Base-by-base conservation (phyloP, 1,140 invertebrate genomes). In the Aphaenogaster ashmeadi region DNA sequence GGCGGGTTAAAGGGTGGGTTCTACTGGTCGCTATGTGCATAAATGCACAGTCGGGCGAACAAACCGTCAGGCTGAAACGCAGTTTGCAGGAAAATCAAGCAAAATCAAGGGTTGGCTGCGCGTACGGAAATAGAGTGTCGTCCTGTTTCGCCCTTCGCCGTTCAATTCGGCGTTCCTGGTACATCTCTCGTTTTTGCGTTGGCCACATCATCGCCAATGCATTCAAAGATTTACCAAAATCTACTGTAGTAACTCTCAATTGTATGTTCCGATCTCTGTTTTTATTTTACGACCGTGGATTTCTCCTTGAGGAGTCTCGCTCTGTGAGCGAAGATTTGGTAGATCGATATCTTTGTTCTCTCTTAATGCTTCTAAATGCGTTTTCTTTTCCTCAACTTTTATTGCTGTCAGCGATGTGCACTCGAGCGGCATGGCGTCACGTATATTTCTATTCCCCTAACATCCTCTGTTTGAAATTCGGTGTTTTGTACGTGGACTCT, bases 21-120 rank as follows among this genome's bases (percentile, higher is more conserved):
- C 60, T 33, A 60, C 54, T 79, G 72, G 83, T 66, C 54, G 67
- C 41, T 69, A 36, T 77, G 71, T 58, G 89, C 89, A 90, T 88
- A 90, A 90, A 90, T 88, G 89, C 86, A 90, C 89, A 90, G 86
- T 90, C 74, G 80, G 84, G 75, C 86, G 89, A 88, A 64, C 89
- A 90, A 85, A 88, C 44, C 89, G 86, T 90, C 81, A 83, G 67
- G 41, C 47, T 84, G 71, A 87, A 72, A 77, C 74, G 69, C 78
- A 90, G 89, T 90, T 90, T 90, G 89, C 86, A 89, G 86, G 88
- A 77, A 90, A 83, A 79, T 86, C 83, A 88, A 66, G 88, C 74
- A 90, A 87, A 87, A 89, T 74, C 89, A 87, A 54, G 79, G 66
- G 52, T 80, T 56, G 78, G 86, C 77, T 72, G 74, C 74, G 56